phyloP scores from a whole-genome alignment of 2,797 vertebrate genomes.

The Xenops minutus region DNA sequence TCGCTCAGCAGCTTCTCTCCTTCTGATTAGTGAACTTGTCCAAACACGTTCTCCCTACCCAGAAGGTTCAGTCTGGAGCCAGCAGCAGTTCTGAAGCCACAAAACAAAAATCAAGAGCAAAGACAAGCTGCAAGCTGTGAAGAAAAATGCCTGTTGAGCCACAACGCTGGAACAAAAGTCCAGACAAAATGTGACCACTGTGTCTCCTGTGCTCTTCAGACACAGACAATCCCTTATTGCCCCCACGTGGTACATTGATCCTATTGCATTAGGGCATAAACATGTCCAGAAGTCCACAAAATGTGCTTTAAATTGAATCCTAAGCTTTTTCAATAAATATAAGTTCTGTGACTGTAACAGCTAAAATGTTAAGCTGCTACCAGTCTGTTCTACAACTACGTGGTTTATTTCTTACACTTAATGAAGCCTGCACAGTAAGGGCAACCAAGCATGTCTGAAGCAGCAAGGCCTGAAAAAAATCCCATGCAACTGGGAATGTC shows the following conservation, averaged over 20 bases:
- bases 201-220: not conserved
- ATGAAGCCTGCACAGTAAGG: not conserved
- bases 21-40: not conserved
- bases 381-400: not conserved
- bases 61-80: not conserved
- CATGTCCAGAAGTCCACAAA: not conserved
- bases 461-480: not conserved
- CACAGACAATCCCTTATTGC: not conserved
- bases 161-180: not conserved
- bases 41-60: not conserved
- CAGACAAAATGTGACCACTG: not conserved
- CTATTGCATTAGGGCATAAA: not conserved
- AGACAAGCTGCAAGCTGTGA: not conserved
- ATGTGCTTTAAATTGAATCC: not conserved
- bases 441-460: not conserved
- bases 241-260: not conserved
- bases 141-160: not conserved
- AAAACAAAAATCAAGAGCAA: not conserved
- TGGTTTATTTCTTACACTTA: not conserved
- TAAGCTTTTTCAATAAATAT: accelerated
- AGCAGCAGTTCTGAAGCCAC: not conserved
- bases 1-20: not conserved
- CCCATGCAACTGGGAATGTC: not conserved
- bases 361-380: accelerated
- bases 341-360: not conserved